Conservation (phyloP, 2,888 invertebrate genomes). For the Cataglyphis cursor region DNA sequence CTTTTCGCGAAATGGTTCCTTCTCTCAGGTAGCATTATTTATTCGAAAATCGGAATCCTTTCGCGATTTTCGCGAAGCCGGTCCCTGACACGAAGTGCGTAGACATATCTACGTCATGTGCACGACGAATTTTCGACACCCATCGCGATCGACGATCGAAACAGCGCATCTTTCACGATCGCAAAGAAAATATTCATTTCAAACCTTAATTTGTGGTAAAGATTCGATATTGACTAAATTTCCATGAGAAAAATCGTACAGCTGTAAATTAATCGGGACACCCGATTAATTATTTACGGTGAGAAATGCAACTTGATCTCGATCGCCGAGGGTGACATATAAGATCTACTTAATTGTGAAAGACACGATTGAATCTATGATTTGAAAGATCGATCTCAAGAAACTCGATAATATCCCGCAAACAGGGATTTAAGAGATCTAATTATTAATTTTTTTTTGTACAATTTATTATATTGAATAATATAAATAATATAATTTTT, state of each 20-base stretch:
- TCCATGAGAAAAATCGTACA: not conserved
- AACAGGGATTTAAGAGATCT: not conserved
- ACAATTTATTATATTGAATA: not conserved
- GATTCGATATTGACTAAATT: not conserved
- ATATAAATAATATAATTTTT: not conserved
- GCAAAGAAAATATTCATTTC: not conserved
- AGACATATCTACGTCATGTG: constrained; percentile 78
- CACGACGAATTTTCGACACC: constrained; percentile 74
- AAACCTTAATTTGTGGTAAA: not conserved
- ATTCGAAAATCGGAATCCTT: constrained; percentile 17
- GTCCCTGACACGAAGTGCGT: constrained; percentile 66
- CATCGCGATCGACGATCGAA: constrained; percentile 59
- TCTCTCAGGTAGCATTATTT: not conserved
- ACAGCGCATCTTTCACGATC: constrained; percentile 29
- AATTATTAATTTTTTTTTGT: not conserved
- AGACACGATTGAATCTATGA: constrained; percentile 81
- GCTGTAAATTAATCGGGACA: not conserved
- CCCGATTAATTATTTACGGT: not conserved
- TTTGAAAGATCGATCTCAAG: constrained; percentile 68
- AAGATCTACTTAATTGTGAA: constrained; percentile 78
- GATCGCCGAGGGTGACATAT: constrained; percentile 65
- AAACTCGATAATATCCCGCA: constrained; percentile 27
- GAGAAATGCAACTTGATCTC: constrained; percentile 48
- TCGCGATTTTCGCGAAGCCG: constrained; percentile 54
- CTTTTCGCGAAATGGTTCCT: not conserved